Conservation (phyloP, 1,140 invertebrate genomes). For the Tetranychus cinnabarinus region DNA sequence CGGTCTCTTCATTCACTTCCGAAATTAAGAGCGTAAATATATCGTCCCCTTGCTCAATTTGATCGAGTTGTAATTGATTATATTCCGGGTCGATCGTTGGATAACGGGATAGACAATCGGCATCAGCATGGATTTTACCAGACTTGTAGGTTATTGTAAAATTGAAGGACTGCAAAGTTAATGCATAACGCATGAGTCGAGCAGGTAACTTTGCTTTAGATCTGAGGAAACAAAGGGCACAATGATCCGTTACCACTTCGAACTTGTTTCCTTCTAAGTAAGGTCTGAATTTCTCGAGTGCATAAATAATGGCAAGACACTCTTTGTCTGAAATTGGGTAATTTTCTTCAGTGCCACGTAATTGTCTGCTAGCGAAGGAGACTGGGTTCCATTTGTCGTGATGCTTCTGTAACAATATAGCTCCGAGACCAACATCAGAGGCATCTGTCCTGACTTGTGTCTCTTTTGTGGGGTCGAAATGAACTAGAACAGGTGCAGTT, state of each 20-base stretch:
- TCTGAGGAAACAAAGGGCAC: background rate
- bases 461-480: slow-evolving; percentile 1
- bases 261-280: slow-evolving; percentile 16
- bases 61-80: background rate
- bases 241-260: slow-evolving; percentile 14
- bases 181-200: slow-evolving; percentile 11
- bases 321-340: slow-evolving; percentile 12
- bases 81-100: background rate
- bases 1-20: too few species aligned
- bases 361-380: slow-evolving; percentile 6
- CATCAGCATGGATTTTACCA: slow-evolving; percentile 6
- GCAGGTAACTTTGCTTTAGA: background rate
- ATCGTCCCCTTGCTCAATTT: background rate
- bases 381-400: slow-evolving; percentile 2
- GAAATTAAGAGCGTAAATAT: too few species aligned
- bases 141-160: slow-evolving; percentile 10
- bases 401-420: slow-evolving; percentile 5
- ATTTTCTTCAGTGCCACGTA: slow-evolving; percentile 9
- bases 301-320: slow-evolving; percentile 12
- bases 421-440: slow-evolving; percentile 7
- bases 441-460: slow-evolving; percentile 10
- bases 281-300: slow-evolving; percentile 13
- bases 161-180: slow-evolving; percentile 10
- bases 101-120: slow-evolving; percentile 2
- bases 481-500: slow-evolving; percentile 1